Evolutionary conservation across 2,113 vertebrate species (phyloP).

Genomic region (Rutilus rutilus): DNA sequence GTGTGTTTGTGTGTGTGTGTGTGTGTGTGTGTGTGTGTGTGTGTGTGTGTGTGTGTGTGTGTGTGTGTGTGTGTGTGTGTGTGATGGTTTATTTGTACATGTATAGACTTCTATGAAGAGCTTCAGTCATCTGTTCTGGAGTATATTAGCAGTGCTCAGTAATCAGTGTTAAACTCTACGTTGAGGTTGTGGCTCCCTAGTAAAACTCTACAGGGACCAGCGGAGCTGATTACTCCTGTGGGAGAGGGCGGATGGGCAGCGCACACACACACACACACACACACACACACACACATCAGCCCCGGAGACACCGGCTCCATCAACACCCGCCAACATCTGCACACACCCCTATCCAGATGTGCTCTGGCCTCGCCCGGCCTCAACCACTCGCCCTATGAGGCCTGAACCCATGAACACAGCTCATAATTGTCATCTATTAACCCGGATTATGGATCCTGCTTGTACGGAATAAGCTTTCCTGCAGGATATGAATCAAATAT

Average conservation of each 20-base stretch:
- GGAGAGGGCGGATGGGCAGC: background rate
- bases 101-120: background rate
- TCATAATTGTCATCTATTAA: constrained; percentile 23
- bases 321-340: constrained; percentile 62
- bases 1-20: too few relatives aligned
- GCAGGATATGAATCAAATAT: background rate
- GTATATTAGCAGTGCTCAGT: constrained; percentile 28
- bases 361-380: background rate
- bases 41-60: too few relatives aligned
- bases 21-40: too few relatives aligned
- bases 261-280: background rate
- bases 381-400: background rate
- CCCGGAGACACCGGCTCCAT: constrained; percentile 53
- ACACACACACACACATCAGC: constrained; percentile 21
- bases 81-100: constrained; percentile 1
- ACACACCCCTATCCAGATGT: constrained; percentile 54
- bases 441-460: background rate
- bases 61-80: background rate
- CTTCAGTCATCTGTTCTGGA: background rate
- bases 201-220: constrained; percentile 33
- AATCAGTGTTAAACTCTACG: constrained; percentile 38
- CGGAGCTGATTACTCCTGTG: constrained; percentile 37
- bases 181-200: constrained; percentile 14
- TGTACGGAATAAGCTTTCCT: background rate
- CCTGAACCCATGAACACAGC: background rate